A percentile compares a stretch with the other conserved stretches of the same genome.
These are phyloP conservation scores for Aurelia aurita DNA, from an alignment of 30 jellyfish, hydroid and myxozoan genomes.

Conservation along the genomic window DNA sequence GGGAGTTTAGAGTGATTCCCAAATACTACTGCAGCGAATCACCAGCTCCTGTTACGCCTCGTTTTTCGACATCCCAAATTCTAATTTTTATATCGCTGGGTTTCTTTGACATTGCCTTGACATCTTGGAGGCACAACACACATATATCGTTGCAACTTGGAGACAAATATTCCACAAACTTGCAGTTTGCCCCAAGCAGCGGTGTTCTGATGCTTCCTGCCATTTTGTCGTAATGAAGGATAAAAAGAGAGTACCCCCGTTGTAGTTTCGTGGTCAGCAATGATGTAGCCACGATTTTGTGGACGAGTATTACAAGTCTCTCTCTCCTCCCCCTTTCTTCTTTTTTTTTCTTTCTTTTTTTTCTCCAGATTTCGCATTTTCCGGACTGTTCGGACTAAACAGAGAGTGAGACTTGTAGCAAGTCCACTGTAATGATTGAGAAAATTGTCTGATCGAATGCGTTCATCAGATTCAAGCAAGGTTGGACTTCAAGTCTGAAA, in stretches of 20 bases:
- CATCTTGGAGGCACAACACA: constrained; percentile 36
- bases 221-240: not conserved
- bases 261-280: constrained; percentile 15
- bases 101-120: constrained; percentile 23
- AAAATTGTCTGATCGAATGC: constrained; percentile 17
- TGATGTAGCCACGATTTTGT: constrained; percentile 25
- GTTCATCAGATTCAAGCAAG: constrained; percentile 26
- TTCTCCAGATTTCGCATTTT: too few relatives aligned
- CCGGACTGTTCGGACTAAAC: too few relatives aligned
- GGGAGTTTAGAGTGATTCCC: constrained; percentile 18
- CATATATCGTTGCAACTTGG: constrained; percentile 34
- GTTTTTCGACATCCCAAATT: constrained; percentile 20
- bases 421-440: constrained; percentile 10
- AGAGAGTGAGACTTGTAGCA: too few relatives aligned
- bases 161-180: constrained; percentile 22
- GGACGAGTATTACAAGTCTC: too few relatives aligned
- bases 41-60: constrained; percentile 27
- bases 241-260: constrained; percentile 3
- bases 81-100: constrained; percentile 30
- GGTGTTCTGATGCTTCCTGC: constrained; percentile 15
- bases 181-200: constrained; percentile 23
- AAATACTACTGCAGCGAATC: constrained; percentile 19
- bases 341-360: too few relatives aligned
- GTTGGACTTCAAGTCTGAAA: constrained; percentile 33
- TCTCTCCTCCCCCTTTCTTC: too few relatives aligned